Evolutionary conservation across 37 sponge, comb jelly and placozoan species (phyloP), one percentile per base, ranked within the genome.

Genomic region (Ephydatia muelleri): DNA sequence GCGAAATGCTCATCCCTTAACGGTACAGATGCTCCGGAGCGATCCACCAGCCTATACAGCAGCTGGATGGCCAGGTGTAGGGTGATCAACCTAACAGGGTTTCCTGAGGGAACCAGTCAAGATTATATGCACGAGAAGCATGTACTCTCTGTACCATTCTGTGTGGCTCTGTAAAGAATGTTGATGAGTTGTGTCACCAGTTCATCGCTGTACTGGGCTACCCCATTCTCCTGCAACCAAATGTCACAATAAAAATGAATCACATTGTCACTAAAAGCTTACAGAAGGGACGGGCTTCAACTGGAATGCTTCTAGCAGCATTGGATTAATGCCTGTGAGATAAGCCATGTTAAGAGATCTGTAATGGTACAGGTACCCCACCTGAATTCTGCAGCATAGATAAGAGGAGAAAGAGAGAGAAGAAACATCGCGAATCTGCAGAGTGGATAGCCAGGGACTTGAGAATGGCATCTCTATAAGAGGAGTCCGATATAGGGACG

Each of bases 221-320:
- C 22, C 0, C 70, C 73, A 25, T 14, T 19, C 78, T 77, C 85
- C 68, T 68, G 68, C n/a, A 38, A 73, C 30, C 31, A 75, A 6
- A 75, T 37, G 0, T 1, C 1, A 21, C 16, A 57, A 57, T 16
- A 19, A 14, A 57, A 57, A 57, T 57, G 3, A 13, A 14, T 1
- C 16, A 21, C 19, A 14, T 21, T 57, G 19, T 57, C 1, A 57
- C n/a, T 57, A 4, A 57, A 57, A 57, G 35, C 80, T 80, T 67
- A 80, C 80, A 32, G 66, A 29, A 16, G 77, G 38, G 12, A 9
- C 28, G 11, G 81, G 78, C 48, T 49, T 83, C 33, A 90, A 82
- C 29, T 86, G 81, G 65, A 90, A 90, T 9, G 90, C 90, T 68
- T 90, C 90, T 47, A 90, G 73, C 36, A 90, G 86, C 39, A 25